phyloP scores from a whole-genome alignment of 2,113 vertebrate species.

The Clinocottus analis region DNA sequence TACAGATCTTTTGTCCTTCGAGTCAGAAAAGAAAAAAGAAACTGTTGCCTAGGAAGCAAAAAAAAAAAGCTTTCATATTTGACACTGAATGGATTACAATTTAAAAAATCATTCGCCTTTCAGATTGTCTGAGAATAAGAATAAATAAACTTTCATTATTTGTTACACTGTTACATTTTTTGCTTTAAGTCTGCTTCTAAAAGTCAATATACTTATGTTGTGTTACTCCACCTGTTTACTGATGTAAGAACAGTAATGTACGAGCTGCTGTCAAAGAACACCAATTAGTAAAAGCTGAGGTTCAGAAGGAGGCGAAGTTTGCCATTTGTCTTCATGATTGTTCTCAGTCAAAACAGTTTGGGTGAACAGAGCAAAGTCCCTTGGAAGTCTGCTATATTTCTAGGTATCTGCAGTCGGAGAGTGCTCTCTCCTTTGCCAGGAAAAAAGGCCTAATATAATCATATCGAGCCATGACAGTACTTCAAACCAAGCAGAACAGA shows the following conservation, averaged over 20 bases:
- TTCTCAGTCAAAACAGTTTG: not conserved
- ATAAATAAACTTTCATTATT: not conserved
- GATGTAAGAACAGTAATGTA: conserved; percentile 19
- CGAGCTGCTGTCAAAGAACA: conserved; percentile 32
- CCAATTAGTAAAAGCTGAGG: conserved; percentile 37
- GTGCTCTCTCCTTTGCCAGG: conserved; percentile 7
- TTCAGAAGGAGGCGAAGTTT: conserved; percentile 33
- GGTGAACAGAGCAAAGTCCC: not conserved
- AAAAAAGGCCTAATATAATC: conserved; percentile 61
- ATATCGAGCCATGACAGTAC: conserved; percentile 62
- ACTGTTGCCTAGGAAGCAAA: not conserved
- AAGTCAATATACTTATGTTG: not conserved
- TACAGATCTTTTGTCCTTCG: not conserved
- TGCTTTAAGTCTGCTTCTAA: not conserved
- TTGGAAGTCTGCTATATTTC: conserved; percentile 34
- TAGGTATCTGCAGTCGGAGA: conserved; percentile 38
- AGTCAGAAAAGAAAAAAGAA: conserved; percentile 1
- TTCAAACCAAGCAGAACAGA: conserved; percentile 67
- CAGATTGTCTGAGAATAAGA: not conserved
- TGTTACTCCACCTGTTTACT: conserved; percentile 16
- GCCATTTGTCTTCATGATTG: conserved; percentile 36
- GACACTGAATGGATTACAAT: not conserved
- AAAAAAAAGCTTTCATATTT: not conserved
- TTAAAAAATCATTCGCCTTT: not conserved
- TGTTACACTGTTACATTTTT: not conserved